phyloP scores from a whole-genome alignment of 2,797 vertebrate species.

The Ctenopoma multispine region DNA sequence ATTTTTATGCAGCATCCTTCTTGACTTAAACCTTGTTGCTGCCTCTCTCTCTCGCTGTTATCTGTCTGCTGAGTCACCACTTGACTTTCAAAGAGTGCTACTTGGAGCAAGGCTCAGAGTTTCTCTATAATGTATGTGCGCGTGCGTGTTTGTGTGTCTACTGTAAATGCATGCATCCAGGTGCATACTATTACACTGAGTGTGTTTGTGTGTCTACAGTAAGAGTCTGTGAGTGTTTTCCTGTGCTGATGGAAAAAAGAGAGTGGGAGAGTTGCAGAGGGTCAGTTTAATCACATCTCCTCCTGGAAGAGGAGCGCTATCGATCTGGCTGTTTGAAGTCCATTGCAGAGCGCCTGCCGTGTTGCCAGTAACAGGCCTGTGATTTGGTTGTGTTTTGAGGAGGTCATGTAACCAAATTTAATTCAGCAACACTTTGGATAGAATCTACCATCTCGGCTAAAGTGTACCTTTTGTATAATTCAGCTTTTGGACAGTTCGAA shows the following conservation, averaged over 20 bases:
- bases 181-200: slow-evolving; percentile 41
- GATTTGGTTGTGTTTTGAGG: slow-evolving; percentile 32
- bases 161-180: slow-evolving; percentile 16
- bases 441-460: neutral
- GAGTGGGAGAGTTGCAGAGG: slow-evolving; percentile 37
- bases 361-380: neutral
- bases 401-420: slow-evolving; percentile 13
- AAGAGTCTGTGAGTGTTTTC: slow-evolving; percentile 49
- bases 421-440: neutral
- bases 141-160: neutral
- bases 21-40: slow-evolving; percentile 12
- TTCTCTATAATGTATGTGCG: slow-evolving; percentile 19
- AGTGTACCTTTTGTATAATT: neutral
- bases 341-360: slow-evolving; percentile 20
- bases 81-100: slow-evolving; percentile 46
- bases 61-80: slow-evolving; percentile 65
- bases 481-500: neutral
- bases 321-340: slow-evolving; percentile 44
- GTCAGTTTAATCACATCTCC: slow-evolving; percentile 57
- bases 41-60: slow-evolving; percentile 4
- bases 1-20: slow-evolving; percentile 3
- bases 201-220: slow-evolving; percentile 34
- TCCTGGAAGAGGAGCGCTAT: slow-evolving; percentile 53
- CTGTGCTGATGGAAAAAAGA: slow-evolving; percentile 51
- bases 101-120: slow-evolving; percentile 39